Conservation (phyloP, 2,797 vertebrate genomes). For the Macropus fuliginosus region DNA sequence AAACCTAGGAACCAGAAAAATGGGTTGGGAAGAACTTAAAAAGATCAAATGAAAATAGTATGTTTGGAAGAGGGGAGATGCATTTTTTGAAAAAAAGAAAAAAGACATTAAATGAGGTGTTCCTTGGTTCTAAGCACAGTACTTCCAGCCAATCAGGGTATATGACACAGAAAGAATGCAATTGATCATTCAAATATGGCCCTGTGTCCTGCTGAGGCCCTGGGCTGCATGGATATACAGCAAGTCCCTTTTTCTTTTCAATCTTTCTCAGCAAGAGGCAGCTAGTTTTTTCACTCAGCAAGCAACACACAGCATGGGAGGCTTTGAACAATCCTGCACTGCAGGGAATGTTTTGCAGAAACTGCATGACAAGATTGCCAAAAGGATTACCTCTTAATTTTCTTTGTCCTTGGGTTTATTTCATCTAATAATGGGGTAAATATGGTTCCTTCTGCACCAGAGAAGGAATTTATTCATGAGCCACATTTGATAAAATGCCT, state of each 20-base stretch:
- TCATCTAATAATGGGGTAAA: slow-evolving; percentile 73
- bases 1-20: background rate
- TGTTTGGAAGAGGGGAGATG: background rate
- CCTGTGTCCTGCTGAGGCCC: slow-evolving; percentile 49
- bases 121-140: background rate
- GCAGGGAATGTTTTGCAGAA: slow-evolving; percentile 84
- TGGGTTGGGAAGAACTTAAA: background rate
- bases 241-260: slow-evolving; percentile 70
- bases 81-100: background rate
- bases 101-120: slow-evolving; percentile 36
- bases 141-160: slow-evolving; percentile 35
- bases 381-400: slow-evolving; percentile 81
- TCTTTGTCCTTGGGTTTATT: slow-evolving; percentile 84
- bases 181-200: slow-evolving; percentile 47
- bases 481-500: background rate
- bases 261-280: slow-evolving; percentile 71
- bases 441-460: slow-evolving; percentile 36
- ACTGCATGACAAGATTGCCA: slow-evolving; percentile 83
- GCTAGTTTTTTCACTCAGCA: slow-evolving; percentile 77
- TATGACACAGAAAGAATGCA: slow-evolving; percentile 26
- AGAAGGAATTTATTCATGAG: slow-evolving; percentile 53
- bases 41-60: background rate
- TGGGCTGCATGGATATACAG: slow-evolving; percentile 51
- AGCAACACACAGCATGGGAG: slow-evolving; percentile 80
- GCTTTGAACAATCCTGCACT: slow-evolving; percentile 82